Base-by-base conservation (phyloP, 2,113 vertebrate species). In the Spheniscus mendiculus region DNA sequence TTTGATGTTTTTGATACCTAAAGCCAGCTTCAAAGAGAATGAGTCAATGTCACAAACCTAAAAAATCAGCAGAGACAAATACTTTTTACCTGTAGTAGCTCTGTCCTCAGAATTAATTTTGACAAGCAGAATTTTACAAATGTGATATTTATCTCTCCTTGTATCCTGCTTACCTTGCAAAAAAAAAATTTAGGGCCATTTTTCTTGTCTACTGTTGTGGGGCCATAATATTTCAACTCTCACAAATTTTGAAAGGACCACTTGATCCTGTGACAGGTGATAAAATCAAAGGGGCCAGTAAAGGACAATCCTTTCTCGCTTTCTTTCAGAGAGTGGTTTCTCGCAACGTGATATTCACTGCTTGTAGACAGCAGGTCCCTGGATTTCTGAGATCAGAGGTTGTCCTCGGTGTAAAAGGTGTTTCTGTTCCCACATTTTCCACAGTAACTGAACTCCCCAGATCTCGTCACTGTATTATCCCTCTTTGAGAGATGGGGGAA, bases 221-320 rank as follows among this genome's bases (percentile, higher is more conserved):
- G 82, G 47, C 56, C 66, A 21, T 91, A 67, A 56, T 56, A 77
- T 93, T 94, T 94, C 73, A 91, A 34, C 22, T 95, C 77, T 97
- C 87, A 84, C 83, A 59, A 5, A 85, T 93, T 96, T 94, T 97
- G 96, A 97, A 98, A 97, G 86, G 36, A 84, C 88, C 83, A 45
- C 83, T 97, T 98, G 91, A 92, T 85, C 93, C 83, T 95, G 82
- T 95, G 92, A 92, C 94, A 97, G 91, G 66, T 90, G 93, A 91
- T 97, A 67, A 80, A 97, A 96, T 93, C 94, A 96, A 90, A 96
- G 50, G 14, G 85, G 49, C 90, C 38, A 17, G 70, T 50, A 80
- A 93, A 95, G 85, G 79, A 94, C 85, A 66, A 52, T 11, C 29
- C 82, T 92, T 72, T 69, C 70, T 49, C 21, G 10, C 50, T 55